A percentile compares a stretch with the other conserved stretches of the same genome.
phyloP scores from a whole-genome alignment of 2,797 vertebrate genomes.

The Pipistrellus pygmaeus region DNA sequence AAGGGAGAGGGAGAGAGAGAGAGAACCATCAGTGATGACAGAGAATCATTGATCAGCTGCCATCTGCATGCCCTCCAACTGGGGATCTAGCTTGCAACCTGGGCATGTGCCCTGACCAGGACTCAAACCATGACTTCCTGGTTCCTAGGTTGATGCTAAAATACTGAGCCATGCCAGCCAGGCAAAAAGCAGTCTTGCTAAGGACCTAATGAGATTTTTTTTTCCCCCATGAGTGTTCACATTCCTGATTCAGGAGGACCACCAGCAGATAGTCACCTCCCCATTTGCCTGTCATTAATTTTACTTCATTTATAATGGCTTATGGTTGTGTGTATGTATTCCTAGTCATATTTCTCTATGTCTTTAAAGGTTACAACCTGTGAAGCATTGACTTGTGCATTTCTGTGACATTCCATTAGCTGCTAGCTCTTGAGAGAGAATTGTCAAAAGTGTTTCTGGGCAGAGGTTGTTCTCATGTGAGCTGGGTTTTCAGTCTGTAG shows the following conservation, averaged over 20 bases:
- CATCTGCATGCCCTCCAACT: too few species aligned
- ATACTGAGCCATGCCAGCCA: too few species aligned
- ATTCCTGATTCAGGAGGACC: constrained; percentile 4
- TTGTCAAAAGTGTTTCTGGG: background rate
- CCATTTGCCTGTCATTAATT: constrained; percentile 10
- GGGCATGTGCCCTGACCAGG: too few species aligned
- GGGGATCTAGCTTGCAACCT: too few species aligned
- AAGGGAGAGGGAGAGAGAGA: too few species aligned
- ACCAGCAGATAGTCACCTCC: background rate
- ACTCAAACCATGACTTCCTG: too few species aligned
- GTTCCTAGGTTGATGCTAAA: too few species aligned
- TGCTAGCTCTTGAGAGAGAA: background rate
- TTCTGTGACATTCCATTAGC: background rate
- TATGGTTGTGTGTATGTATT: background rate
- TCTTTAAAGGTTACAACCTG: background rate
- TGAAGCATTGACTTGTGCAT: background rate
- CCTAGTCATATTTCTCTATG: background rate
- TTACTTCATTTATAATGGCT: background rate
- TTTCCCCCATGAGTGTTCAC: background rate
- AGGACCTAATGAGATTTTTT: background rate
- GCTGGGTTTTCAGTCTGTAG: background rate
- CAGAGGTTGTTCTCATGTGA: background rate
- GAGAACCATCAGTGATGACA: too few species aligned
- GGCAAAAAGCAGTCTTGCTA: background rate
- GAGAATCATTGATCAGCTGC: too few species aligned